Percentiles rank a stretch among this genome's conserved stretches.
Evolutionary conservation across 30 jellyfish, hydroid and myxozoan species (phyloP).

Genomic region (Nemopilema nomurai): DNA sequence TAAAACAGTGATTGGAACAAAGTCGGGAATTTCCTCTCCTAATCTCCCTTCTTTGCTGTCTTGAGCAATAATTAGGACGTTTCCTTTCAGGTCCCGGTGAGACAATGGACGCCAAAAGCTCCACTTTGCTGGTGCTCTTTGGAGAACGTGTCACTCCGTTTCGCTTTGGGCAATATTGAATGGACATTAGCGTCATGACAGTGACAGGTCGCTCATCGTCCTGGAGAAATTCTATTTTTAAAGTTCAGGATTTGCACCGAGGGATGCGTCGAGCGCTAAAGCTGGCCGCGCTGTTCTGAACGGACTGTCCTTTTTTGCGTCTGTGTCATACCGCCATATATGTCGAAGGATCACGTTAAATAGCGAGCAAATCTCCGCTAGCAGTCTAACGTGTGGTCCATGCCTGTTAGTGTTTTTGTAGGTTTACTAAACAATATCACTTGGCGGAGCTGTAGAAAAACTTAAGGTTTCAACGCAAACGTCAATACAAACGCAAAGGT

Average conservation of each 20-base stretch:
- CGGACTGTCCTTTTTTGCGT: neutral
- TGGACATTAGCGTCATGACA: neutral
- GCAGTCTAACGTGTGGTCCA: neutral
- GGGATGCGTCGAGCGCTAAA: neutral
- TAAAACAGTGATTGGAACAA: constrained; percentile 8
- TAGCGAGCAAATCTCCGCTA: neutral
- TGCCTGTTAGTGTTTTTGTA: neutral
- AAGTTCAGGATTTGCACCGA: neutral
- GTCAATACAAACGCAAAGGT: neutral
- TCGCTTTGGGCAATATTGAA: neutral
- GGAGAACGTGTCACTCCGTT: neutral
- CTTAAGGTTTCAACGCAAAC: neutral
- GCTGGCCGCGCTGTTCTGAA: neutral
- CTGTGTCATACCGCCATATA: neutral
- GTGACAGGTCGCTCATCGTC: neutral
- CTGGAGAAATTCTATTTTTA: neutral
- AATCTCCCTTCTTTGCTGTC: constrained; percentile 18
- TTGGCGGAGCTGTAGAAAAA: neutral
- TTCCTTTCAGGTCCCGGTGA: neutral
- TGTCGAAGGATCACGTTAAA: neutral
- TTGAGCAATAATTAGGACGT: constrained; percentile 16
- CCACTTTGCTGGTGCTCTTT: neutral
- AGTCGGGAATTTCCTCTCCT: constrained; percentile 38
- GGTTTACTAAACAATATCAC: neutral
- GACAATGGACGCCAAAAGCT: neutral